A percentile compares a stretch with the other conserved stretches of the same genome.
Conservation (phyloP, 2,113 vertebrate species). For the Rhinoderma darwinii region DNA sequence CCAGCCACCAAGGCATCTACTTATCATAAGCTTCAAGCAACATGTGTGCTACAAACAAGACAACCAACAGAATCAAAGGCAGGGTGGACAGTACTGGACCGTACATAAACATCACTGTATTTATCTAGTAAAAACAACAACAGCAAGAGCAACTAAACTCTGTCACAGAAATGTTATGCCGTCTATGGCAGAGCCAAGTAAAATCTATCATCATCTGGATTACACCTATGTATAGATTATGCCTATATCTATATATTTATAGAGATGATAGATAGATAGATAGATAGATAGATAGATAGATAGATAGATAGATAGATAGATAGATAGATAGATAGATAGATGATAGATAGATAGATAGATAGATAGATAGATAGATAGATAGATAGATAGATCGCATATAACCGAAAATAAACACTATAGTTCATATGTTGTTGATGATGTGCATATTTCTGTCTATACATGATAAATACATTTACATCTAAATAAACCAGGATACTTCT, state of each 20-base stretch:
- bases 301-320: no score
- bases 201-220: neutral
- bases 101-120: neutral
- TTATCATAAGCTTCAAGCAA: constrained; percentile 20
- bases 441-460: neutral
- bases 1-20: constrained; percentile 46
- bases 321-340: neutral
- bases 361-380: no score
- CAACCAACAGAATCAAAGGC: constrained; percentile 20
- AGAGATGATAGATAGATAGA: neutral
- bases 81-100: neutral
- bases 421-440: neutral
- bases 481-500: neutral
- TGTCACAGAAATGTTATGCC: neutral
- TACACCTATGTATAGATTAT: no score
- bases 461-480: neutral
- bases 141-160: neutral
- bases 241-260: neutral
- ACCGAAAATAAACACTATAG: no score
- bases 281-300: no score
- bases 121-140: constrained; percentile 22
- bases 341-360: no score
- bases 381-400: no score
- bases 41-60: constrained; percentile 1
- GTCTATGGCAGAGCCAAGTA: neutral